Evolutionary conservation across 2,888 invertebrate species (phyloP).

Genomic region (Stenichneumon culpator): DNA sequence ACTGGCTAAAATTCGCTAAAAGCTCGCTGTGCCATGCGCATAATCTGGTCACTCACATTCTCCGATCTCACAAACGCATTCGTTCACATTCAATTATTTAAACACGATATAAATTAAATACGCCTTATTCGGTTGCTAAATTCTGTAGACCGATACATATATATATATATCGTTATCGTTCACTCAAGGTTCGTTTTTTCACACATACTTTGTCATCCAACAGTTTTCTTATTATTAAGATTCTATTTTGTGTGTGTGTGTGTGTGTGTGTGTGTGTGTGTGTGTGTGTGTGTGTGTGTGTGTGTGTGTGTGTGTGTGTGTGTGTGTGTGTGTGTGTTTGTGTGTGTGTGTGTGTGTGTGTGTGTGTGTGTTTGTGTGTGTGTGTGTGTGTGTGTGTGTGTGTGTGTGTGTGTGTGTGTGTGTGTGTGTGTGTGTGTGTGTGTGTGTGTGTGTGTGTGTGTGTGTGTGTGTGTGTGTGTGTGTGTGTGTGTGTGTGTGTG

Average conservation of each 20-base stretch:
- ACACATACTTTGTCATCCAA: neutral
- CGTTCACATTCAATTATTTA: slow-evolving; percentile 49
- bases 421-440: slow-evolving; percentile 27
- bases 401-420: slow-evolving; percentile 23
- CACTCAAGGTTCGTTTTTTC: neutral
- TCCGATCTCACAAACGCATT: slow-evolving; percentile 61
- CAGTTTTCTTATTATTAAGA: slow-evolving; percentile 7
- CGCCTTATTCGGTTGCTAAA: slow-evolving; percentile 52
- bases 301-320: neutral
- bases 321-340: neutral
- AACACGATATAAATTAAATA: slow-evolving; percentile 79
- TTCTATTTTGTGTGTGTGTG: slow-evolving; percentile 39
- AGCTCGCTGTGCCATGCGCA: slow-evolving; percentile 11
- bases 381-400: slow-evolving; percentile 23
- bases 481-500: slow-evolving; percentile 16
- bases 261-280: neutral
- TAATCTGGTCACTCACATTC: slow-evolving; percentile 12
- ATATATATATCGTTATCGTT: slow-evolving; percentile 39
- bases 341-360: neutral
- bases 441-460: slow-evolving; percentile 23
- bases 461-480: slow-evolving; percentile 21
- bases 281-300: neutral
- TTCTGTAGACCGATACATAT: slow-evolving; percentile 36
- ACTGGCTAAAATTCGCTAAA: slow-evolving; percentile 25
- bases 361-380: slow-evolving; percentile 22